These are phyloP conservation scores for Idaea dimidiata DNA, from an alignment of 2,888 invertebrate genomes.

Conservation along the genomic window DNA sequence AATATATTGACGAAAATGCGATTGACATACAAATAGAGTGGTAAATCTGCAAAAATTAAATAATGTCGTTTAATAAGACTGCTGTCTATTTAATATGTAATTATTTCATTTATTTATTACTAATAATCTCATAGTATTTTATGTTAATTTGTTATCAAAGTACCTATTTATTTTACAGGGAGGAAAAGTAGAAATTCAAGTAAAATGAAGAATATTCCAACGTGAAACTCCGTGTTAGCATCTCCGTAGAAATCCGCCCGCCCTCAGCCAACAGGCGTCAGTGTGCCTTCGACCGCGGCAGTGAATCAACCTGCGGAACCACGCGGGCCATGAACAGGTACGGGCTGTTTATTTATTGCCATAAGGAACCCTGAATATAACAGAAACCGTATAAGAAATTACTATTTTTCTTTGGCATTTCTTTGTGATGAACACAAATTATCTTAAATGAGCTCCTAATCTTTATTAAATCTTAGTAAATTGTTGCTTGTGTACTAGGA, in stretches of 20 bases:
- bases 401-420: background rate
- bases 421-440: background rate
- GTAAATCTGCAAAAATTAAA: too few species aligned
- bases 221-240: conserved; percentile 32
- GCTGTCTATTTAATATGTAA: too few species aligned
- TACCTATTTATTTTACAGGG: too few species aligned
- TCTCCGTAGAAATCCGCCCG: conserved; percentile 50
- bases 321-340: conserved; percentile 54
- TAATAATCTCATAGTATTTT: too few species aligned
- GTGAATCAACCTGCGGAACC: conserved; percentile 31
- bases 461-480: background rate
- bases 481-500: background rate
- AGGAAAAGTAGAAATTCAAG: background rate
- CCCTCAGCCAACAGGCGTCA: conserved; percentile 52
- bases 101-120: too few species aligned
- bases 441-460: background rate
- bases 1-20: too few species aligned
- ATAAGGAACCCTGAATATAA: conserved; percentile 6
- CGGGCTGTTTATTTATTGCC: conserved; percentile 22
- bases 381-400: background rate
- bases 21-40: too few species aligned
- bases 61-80: too few species aligned
- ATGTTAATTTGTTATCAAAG: too few species aligned
- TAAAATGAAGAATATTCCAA: background rate
- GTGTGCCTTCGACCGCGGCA: conserved; percentile 44